phyloP scores from a whole-genome alignment of 1,140 invertebrate species.

The Pectinophora gossypiella region DNA sequence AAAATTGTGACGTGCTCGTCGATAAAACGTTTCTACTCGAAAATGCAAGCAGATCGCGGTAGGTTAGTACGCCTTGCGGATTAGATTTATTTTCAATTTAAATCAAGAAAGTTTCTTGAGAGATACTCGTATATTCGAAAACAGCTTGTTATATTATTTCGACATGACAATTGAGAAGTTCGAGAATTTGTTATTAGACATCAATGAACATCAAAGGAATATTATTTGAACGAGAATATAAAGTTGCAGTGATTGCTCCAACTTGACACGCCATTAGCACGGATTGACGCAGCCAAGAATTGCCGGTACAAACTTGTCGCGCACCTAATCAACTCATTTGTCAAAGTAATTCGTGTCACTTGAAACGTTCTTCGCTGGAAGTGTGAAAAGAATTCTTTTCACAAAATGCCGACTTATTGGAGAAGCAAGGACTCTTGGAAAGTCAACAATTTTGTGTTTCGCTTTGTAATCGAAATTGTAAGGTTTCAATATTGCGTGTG shows the following conservation, averaged over 20 bases:
- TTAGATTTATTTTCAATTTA: not conserved
- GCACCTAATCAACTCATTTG: conserved; percentile 15
- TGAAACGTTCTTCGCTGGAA: too few species aligned
- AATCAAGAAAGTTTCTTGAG: too few species aligned
- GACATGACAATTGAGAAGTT: too few species aligned
- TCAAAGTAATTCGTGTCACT: not conserved
- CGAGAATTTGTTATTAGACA: too few species aligned
- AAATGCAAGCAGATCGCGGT: not conserved
- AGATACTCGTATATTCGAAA: too few species aligned
- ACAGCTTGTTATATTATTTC: too few species aligned
- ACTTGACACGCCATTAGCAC: conserved; percentile 17
- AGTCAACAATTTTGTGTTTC: not conserved
- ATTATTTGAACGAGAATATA: too few species aligned
- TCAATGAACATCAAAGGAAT: too few species aligned
- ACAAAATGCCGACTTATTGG: not conserved
- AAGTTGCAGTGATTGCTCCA: conserved; percentile 9
- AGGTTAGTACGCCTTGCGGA: not conserved
- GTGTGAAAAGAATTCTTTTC: not conserved
- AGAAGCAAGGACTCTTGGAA: not conserved
- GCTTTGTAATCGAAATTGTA: not conserved
- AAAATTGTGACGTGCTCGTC: not conserved
- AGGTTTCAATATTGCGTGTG: not conserved
- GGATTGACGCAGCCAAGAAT: conserved; percentile 8
- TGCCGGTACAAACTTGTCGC: conserved; percentile 6
- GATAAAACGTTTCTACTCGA: not conserved